Conservation (phyloP, 2,113 vertebrate genomes). For the Argyrosomus japonicus region DNA sequence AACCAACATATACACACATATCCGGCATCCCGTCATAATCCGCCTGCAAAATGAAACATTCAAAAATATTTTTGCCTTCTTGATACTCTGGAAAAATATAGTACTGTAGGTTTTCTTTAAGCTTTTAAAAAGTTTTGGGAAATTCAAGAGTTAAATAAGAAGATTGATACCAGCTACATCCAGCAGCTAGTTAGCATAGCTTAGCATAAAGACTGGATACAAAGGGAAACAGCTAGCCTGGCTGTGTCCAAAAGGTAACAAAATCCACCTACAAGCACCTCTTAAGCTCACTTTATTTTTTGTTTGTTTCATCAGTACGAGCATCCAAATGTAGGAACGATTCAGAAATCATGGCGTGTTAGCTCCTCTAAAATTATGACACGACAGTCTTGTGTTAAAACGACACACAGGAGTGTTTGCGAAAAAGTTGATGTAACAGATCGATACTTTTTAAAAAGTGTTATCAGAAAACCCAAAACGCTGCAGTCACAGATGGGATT, state of each 20-base stretch:
- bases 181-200: neutral
- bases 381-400: no score
- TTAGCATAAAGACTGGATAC: constrained; percentile 14
- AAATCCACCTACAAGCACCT: no score
- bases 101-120: constrained; percentile 20
- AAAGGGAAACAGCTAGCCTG: neutral
- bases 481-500: neutral
- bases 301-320: neutral
- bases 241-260: neutral
- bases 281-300: neutral
- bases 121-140: constrained; percentile 23
- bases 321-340: neutral
- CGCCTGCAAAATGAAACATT: constrained; percentile 50
- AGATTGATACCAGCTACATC: neutral
- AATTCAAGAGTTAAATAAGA: neutral
- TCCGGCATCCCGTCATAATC: constrained; percentile 36
- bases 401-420: no score
- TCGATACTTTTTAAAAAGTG: neutral
- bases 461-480: no score
- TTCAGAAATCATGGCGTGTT: no score
- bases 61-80: constrained; percentile 50
- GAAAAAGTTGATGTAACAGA: neutral
- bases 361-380: neutral
- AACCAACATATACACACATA: constrained; percentile 52
- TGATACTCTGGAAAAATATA: constrained; percentile 72